phyloP scores from a whole-genome alignment of 2,113 vertebrate species.

The Vulpes vulpes region DNA sequence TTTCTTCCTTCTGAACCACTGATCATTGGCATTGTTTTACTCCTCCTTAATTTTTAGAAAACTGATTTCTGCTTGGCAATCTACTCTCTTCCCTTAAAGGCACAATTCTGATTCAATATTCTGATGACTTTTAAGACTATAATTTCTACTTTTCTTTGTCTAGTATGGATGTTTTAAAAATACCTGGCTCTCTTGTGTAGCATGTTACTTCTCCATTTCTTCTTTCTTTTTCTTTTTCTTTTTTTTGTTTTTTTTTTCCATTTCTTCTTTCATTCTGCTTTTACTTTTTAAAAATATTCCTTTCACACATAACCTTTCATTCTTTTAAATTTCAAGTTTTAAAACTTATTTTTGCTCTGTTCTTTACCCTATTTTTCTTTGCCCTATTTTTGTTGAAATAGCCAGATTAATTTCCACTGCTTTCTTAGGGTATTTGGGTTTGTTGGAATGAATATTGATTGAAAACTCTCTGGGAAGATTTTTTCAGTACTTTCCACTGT shows the following conservation, averaged over 20 bases:
- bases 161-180: constrained; percentile 4
- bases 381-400: constrained; percentile 66
- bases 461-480: constrained; percentile 71
- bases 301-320: constrained; percentile 55
- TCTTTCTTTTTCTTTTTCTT: constrained; percentile 35
- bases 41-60: background rate
- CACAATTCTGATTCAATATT: background rate
- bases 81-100: background rate
- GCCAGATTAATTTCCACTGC: constrained; percentile 73
- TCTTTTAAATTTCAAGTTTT: constrained; percentile 72
- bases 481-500: constrained; percentile 76
- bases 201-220: constrained; percentile 59
- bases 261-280: constrained; percentile 69
- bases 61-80: background rate
- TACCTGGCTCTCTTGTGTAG: background rate
- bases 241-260: background rate
- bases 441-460: constrained; percentile 79
- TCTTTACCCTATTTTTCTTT: constrained; percentile 55
- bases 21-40: background rate
- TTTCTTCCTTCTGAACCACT: background rate
- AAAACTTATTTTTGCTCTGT: constrained; percentile 71
- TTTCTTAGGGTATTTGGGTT: constrained; percentile 76
- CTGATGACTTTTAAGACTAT: background rate
- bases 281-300: constrained; percentile 50
- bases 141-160: background rate